Conservation (phyloP, 2,113 vertebrate genomes). For the Ibidorhyncha struthersii region DNA sequence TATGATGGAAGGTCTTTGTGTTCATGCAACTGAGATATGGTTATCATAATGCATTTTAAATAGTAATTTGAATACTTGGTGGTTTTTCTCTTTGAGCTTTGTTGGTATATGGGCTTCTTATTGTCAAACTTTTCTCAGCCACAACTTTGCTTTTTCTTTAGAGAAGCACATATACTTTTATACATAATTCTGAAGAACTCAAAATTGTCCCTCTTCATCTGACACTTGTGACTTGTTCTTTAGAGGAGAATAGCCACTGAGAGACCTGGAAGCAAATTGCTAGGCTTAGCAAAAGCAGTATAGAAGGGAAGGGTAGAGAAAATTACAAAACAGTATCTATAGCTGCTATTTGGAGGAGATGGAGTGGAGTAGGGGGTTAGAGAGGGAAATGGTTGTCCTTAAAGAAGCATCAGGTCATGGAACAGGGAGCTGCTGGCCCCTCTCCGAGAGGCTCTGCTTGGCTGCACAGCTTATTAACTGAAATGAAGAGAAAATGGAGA, state of each 20-base stretch:
- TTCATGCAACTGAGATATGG: background rate
- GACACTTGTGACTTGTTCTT: background rate
- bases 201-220: background rate
- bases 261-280: background rate
- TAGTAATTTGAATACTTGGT: background rate
- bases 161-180: background rate
- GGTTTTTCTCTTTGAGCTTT: background rate
- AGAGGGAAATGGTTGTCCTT: background rate
- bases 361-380: background rate
- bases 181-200: background rate
- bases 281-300: background rate
- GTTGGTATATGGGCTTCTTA: background rate
- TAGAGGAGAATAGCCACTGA: background rate
- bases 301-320: background rate
- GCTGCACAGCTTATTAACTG: slow-evolving; percentile 43
- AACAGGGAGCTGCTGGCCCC: background rate
- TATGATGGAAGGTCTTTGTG: background rate
- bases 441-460: slow-evolving; percentile 29
- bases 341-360: background rate
- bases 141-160: background rate
- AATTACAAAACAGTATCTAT: background rate
- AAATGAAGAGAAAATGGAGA: slow-evolving; percentile 31
- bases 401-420: background rate
- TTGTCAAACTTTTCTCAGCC: background rate
- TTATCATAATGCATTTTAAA: background rate